Evolutionary conservation across 2,797 vertebrate genomes (phyloP), one percentile per base, ranked within the genome.

Genomic region (Chaunax sp.): DNA sequence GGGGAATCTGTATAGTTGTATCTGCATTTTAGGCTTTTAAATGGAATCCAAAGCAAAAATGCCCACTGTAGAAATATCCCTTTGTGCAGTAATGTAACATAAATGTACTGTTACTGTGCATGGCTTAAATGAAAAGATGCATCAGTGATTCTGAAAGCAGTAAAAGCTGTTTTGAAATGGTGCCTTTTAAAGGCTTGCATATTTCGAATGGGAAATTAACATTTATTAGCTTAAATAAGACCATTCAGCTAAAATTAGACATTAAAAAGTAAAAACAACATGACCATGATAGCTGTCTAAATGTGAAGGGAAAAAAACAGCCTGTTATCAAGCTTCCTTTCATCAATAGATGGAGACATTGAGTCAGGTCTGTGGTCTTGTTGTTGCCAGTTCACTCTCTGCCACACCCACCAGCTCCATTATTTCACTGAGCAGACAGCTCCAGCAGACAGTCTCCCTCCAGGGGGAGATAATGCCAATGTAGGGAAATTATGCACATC

Each of bases 371-470:
- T 54, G 33, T 35, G 55, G 13, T 5, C 53, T 33, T 76, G 69
- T 72, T 55, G 5, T 72, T 80, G 41, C 47, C 55, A n/a, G 25
- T 26, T n/a, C 16, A 47, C 25, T 45, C 60, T 33, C 60, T 87
- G 86, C 90, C 90, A 90, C 90, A 88, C 90, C 90, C 91, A 89
- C 87, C 63, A 11, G 18, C 76, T 84, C 64, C 30, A 78, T 80
- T 72, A 70, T 79, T 72, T 75, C 77, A 69, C 40, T 18, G 66
- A 77, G 69, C 77, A 87, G 87, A 90, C 80, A 67, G 79, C 79
- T 85, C 73, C 75, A 61, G 56, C 75, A 83, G 81, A 81, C 75
- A 58, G 66, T 62, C 70, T 70, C 10, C 68, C 87, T 80, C 67
- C 75, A 57, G 84, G 80, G 71, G 53, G 65, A 64, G 46, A 75